Evolutionary conservation across 2,888 invertebrate genomes (phyloP).

Genomic region (Brenthis hecate): DNA sequence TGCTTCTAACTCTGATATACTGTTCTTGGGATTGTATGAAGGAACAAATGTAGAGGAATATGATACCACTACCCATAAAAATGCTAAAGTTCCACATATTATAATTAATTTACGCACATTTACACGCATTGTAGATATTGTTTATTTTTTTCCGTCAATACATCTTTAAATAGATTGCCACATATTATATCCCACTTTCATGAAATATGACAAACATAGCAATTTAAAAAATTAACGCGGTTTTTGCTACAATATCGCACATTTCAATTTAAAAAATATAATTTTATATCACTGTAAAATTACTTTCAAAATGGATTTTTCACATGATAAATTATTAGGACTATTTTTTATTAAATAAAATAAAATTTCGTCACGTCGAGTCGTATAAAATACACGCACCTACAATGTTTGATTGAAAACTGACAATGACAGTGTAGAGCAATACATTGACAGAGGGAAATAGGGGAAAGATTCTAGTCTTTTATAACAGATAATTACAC

Average conservation of each 20-base stretch:
- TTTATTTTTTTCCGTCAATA: conserved; percentile 13
- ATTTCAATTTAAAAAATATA: conserved; percentile 1
- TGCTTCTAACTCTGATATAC: conserved; percentile 52
- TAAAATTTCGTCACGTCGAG: not conserved
- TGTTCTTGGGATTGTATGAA: conserved; percentile 41
- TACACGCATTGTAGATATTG: conserved; percentile 64
- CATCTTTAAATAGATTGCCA: conserved; percentile 14
- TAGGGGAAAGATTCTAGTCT: too few species aligned
- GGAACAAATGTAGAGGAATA: conserved; percentile 58
- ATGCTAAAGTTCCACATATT: conserved; percentile 47
- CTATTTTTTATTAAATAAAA: conserved; percentile 2
- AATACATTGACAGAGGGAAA: not conserved
- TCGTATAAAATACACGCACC: conserved; percentile 16
- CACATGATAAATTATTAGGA: too few species aligned
- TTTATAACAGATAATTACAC: too few species aligned
- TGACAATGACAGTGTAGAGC: conserved; percentile 8
- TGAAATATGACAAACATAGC: conserved; percentile 9
- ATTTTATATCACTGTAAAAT: conserved; percentile 5
- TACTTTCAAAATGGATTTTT: too few species aligned
- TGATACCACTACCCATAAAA: conserved; percentile 61
- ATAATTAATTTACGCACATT: conserved; percentile 61
- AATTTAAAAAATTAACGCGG: conserved; percentile 6
- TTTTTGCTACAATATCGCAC: conserved; percentile 1
- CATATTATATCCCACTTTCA: conserved; percentile 2
- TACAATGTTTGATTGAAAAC: conserved; percentile 7